Evolutionary conservation across 2,888 invertebrate species (phyloP).

Genomic region (Chorisops tibialis): DNA sequence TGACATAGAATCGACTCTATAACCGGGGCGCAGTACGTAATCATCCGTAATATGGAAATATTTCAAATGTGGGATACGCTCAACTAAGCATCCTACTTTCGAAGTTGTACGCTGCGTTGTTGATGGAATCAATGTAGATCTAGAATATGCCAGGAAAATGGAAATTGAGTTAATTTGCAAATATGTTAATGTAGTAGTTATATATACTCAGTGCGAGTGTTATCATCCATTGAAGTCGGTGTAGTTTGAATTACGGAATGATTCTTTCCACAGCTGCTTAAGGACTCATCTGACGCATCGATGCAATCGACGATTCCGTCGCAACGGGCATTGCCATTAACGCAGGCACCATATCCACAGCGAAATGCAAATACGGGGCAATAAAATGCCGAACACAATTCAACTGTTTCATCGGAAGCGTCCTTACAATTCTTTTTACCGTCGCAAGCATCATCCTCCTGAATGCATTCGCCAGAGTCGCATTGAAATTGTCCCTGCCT

Average conservation of each 20-base stretch:
- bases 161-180: no score
- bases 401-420: constrained; percentile 39
- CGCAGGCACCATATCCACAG: constrained; percentile 62
- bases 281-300: constrained; percentile 33
- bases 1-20: neutral
- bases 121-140: no score
- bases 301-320: constrained; percentile 31
- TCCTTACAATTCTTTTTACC: constrained; percentile 43
- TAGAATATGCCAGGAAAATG: no score
- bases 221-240: neutral
- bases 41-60: neutral
- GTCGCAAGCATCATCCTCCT: constrained; percentile 44
- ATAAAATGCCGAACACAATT: constrained; percentile 25
- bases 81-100: neutral
- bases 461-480: constrained; percentile 36
- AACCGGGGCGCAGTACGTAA: neutral
- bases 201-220: neutral
- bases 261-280: constrained; percentile 14
- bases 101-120: neutral
- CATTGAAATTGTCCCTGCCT: constrained; percentile 34
- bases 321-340: constrained; percentile 57
- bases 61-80: constrained; percentile 2
- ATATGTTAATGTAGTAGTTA: no score
- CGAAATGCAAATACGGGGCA: constrained; percentile 58
- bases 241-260: neutral